Evolutionary conservation across 2,888 invertebrate species (phyloP), one percentile per base, ranked within the genome.

Genomic region (Tupiocoris notatus): DNA sequence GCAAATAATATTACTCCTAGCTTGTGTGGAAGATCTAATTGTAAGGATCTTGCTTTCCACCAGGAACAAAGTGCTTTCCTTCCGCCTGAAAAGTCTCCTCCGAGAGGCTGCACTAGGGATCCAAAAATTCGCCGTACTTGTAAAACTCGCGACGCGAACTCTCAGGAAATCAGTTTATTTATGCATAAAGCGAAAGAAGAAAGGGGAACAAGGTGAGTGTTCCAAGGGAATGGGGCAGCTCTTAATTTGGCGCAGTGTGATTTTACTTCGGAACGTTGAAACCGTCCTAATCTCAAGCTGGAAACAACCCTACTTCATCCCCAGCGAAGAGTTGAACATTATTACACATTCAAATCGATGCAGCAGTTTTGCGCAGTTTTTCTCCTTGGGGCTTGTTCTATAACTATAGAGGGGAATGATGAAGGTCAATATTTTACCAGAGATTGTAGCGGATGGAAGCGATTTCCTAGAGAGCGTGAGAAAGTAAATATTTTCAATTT

Each of bases 161-260:
- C 61, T 59, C 18, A n/a, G 70, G 23, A 23, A 68, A 68, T n/a
- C n/a, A 16, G 24, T 70, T 70, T 59, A 70, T 70, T 70, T 70
- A 70, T 70, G 70, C 70, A 70, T 70, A 7, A 21, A 58, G 61
- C 57, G 58, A 9, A 56, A 20, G 67, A 20, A 67, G 65, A 39
- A 22, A 56, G 18, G 6, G 12, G 67, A 16, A 21, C n/a, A n/a
- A n/a, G 9, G 25, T 22, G 1, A 57, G 7, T 2, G 70, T 16
- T n/a, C 18, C 9, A 54, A 67, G 17, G 6, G 68, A 39, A 39
- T 23, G 54, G 66, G 39, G 39, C 12, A 18, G 59, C 18, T 18
- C 39, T 73, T 73, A 73, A 73, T 73, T 73, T 73, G 73, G 73
- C 73, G 73, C 73, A 73, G 73, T 63, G 62, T 62, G 73, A 70